Base-by-base conservation (phyloP, 2,888 invertebrate genomes). In the Agrotis segetum region DNA sequence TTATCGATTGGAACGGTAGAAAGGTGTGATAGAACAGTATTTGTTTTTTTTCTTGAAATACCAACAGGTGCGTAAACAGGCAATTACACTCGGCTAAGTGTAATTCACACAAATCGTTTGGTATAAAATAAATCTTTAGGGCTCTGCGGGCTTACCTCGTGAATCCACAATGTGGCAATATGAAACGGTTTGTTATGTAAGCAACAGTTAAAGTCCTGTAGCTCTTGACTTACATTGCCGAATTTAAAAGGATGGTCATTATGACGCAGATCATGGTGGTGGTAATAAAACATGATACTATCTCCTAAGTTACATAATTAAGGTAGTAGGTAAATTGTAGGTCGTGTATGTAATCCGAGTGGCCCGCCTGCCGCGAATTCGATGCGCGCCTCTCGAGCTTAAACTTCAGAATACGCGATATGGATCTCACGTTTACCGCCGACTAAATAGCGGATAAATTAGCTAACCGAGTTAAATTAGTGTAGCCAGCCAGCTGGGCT, bases 381-480 rank as follows among this genome's bases (percentile, higher is more conserved):
- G 91, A 92, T 88, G 92, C 89, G 89, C 91, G 90, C 89, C 87
- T 89, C 87, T 87, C 85, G 85, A 90, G 90, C 89, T 91, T 89
- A 90, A 90, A 92, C 92, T 91, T 92, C 92, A 89, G 85, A 89
- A 88, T 89, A 89, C 87, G 88, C 91, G 95, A 95, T 95, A 95
- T 92, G 92, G 90, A 95, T 95, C 95, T 95, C 95, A 95, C 95
- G 95, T 94, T 94, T 93, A 91, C 94, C 88, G 87, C 88, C 90
- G 89, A 92, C 93, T 94, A 95, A 95, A 94, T 95, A 94, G 90
- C 88, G 91, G 93, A 93, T 95, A 95, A 95, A 94, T 95, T 93
- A 94, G 93, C 92, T 92, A 91, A 93, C 93, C 85, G 89, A 93
- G 89, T 92, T 93, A 92, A 94, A 93, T 94, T 93, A 92, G 92